Conservation (phyloP, 92 coral and sea anemone species). For the Muricea muricata region DNA sequence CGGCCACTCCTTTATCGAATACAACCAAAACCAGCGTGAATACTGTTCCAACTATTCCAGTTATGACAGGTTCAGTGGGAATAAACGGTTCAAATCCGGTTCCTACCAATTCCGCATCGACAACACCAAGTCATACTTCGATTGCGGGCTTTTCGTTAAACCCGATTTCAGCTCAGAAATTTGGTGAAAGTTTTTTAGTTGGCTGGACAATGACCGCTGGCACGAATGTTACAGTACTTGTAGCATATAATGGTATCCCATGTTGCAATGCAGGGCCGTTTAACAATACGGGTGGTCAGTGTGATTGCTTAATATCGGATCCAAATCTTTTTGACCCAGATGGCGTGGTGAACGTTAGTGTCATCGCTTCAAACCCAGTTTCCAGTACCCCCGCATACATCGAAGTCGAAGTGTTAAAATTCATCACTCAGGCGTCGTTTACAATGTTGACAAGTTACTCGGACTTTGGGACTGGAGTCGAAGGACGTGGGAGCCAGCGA, state of each 20-base stretch:
- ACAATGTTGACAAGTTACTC: conserved; percentile 58
- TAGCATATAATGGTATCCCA: conserved; percentile 19
- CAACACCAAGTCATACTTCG: too few species aligned
- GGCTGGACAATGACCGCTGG: not conserved
- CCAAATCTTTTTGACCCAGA: not conserved
- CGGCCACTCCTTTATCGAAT: too few species aligned
- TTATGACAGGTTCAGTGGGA: too few species aligned
- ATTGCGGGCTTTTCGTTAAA: not conserved
- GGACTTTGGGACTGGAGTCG: conserved; percentile 57
- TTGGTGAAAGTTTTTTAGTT: not conserved
- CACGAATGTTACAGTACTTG: not conserved
- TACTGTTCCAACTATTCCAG: too few species aligned
- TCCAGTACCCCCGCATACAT: not conserved
- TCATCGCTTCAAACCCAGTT: not conserved
- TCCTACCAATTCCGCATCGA: too few species aligned
- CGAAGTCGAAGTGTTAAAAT: conserved; percentile 47
- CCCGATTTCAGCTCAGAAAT: not conserved
- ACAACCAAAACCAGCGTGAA: too few species aligned
- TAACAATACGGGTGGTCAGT: not conserved
- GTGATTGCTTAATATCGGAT: conserved; percentile 3
- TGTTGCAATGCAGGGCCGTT: not conserved
- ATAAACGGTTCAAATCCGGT: too few species aligned
- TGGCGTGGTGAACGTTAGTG: not conserved
- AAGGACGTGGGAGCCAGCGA: conserved; percentile 55
- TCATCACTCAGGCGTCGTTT: conserved; percentile 49